Percentiles rank a stretch among this genome's conserved stretches.
Evolutionary conservation across 2,797 vertebrate species (phyloP).

Genomic region (Spatula clypeata): DNA sequence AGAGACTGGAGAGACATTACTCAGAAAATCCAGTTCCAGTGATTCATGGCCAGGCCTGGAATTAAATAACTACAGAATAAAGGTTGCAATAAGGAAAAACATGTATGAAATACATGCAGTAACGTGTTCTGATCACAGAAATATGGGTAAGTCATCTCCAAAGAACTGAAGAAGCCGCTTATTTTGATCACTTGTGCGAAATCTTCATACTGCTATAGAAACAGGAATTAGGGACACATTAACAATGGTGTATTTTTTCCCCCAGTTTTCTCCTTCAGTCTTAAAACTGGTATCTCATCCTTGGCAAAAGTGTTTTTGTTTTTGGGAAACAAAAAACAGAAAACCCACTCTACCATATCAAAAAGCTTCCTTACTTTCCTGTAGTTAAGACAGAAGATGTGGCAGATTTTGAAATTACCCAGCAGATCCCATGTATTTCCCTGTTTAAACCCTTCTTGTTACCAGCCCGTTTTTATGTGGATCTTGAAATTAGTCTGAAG

Average conservation of each 20-base stretch:
- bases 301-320: not conserved
- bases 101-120: not conserved
- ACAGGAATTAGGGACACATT: not conserved
- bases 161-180: not conserved
- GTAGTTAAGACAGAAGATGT: not conserved
- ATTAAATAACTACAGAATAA: constrained; percentile 25
- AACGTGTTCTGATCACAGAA: not conserved
- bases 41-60: constrained; percentile 40
- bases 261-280: not conserved
- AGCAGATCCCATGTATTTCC: not conserved
- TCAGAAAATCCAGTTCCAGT: constrained; percentile 60
- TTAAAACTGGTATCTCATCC: not conserved
- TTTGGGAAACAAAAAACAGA: not conserved
- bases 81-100: not conserved
- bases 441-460: not conserved
- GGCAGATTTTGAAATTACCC: not conserved
- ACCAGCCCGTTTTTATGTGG: not conserved
- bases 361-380: not conserved
- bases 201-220: not conserved
- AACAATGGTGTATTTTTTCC: rapidly evolving
- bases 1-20: constrained; percentile 26
- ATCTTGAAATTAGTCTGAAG: not conserved
- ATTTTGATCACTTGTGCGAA: not conserved
- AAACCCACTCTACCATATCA: rapidly evolving
- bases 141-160: not conserved